Base-by-base conservation (phyloP, 2,797 vertebrate species). In the Limosa lapponica region DNA sequence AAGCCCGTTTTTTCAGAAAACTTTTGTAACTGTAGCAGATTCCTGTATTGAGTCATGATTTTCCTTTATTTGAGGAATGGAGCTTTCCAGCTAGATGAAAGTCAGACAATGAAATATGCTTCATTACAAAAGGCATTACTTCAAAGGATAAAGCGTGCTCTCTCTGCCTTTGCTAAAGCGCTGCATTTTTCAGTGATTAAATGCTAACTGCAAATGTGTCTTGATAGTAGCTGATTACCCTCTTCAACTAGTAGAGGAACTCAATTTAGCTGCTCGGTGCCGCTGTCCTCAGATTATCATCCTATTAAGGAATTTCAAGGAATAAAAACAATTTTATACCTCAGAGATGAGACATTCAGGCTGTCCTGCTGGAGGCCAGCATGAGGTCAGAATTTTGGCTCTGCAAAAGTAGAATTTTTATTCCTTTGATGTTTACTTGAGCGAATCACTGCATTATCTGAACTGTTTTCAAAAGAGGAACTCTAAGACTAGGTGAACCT, bases 371-470 rank as follows among this genome's bases (percentile, higher is more conserved):
- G 36, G 82, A 88, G 44, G 82, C 19, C 41, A 89, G 55, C 41
- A 48, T 30, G 65, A 93, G 87, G 95, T 90, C 81, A 83, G 81
- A 75, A 67, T 81, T 84, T 87, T 95, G 95, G 92, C 89, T 92
- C 75, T 86, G 67, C 41, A 83, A 64, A 95, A 95, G 59, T 15
- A 84, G 24, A 37, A 16, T 61, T 95, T 91, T 70, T 88, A 81
- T 61, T 94, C 51, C 77, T 96, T 93, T 96, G 89, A 95, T 89
- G 79, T 90, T 84, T 75, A 4, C 30, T 93, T 85, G 71, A 85
- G 44, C 59, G 74, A 90, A 90, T 89, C 55, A 66, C 66, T 4
- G 3, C 64, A 83, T 93, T 97, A 95, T 97, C 87, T 92, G 59
- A 83, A 51, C 11, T 71, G 43, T 67, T 94, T 85, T 86, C 54